Evolutionary conservation across 2,888 invertebrate species (phyloP), one percentile per base, ranked within the genome.

Genomic region (Bimastos eiseni): DNA sequence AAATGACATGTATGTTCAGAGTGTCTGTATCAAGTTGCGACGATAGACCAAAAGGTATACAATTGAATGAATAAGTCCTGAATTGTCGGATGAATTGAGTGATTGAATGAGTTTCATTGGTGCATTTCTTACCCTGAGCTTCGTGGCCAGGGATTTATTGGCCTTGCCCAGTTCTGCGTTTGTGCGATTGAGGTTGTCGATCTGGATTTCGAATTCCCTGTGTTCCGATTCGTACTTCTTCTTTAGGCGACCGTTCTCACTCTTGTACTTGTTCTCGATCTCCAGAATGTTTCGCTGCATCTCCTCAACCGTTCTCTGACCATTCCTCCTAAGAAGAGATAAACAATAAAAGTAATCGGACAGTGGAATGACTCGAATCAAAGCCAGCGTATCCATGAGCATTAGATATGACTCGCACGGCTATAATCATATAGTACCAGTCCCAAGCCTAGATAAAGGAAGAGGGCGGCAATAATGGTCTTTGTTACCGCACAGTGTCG

Each of bases 121-220:
- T 37, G n/a, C 34, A 38, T 38, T 37, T 13, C 95, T 95, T 94
- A 96, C 97, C 95, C 97, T 97, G 95, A 97, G 96, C 96, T 98
- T 98, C 95, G 98, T 96, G 93, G 98, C 98, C 95, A 99, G 98
- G 96, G 97, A 98, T 96, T 99, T 98, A 97, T 99, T 99, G 96
- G 98, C 98, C 94, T 98, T 98, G 96, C 99, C 99, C 96, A 99
- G 97, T 91, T 95, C 95, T 90, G 93, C 94, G 91, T 93, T 93
- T 88, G 91, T 90, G 34, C 93, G 90, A 92, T 86, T 92, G 33
- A 92, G 92, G 89, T 91, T 93, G 90, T 93, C 93, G 44, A 93
- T 89, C 86, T 92, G 92, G 89, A 93, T 92, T 92, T 95, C 95
- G 90, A 94, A 93, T 91, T 95, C 95, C 83, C 94, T 93, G 93